These are phyloP conservation scores for Sebastes diaconus DNA, from an alignment of 2,797 vertebrate genomes.

Conservation along the genomic window DNA sequence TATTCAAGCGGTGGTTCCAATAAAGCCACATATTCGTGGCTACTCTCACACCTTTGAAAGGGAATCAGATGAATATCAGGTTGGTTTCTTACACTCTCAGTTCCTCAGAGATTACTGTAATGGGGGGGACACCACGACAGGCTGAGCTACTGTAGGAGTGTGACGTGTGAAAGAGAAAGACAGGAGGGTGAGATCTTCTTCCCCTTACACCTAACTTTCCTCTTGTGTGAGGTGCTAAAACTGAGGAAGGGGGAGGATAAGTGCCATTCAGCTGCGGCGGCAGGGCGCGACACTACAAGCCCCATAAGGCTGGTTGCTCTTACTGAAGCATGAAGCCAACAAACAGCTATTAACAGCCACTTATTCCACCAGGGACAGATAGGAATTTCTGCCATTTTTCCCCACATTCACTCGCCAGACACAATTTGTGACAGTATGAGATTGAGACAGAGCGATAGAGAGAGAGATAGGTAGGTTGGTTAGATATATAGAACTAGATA, in stretches of 20 bases:
- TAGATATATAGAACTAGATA: neutral
- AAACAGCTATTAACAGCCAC: slow-evolving; percentile 42
- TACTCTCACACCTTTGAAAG: slow-evolving; percentile 15
- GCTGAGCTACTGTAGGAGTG: neutral
- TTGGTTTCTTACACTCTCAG: slow-evolving; percentile 8
- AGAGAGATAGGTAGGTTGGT: neutral
- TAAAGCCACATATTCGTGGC: neutral
- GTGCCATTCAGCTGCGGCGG: slow-evolving; percentile 33
- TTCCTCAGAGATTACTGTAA: slow-evolving; percentile 15
- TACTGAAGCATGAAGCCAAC: slow-evolving; percentile 42
- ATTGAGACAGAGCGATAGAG: neutral
- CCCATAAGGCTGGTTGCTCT: slow-evolving; percentile 8
- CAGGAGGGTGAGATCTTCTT: neutral
- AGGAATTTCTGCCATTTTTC: neutral
- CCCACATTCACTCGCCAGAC: neutral
- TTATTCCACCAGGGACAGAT: slow-evolving; percentile 19
- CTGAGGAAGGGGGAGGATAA: neutral
- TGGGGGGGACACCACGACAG: neutral
- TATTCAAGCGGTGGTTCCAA: neutral
- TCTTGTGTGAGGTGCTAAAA: slow-evolving; percentile 1
- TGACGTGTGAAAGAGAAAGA: neutral
- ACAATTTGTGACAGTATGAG: neutral
- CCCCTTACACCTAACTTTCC: neutral
- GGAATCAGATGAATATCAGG: slow-evolving; percentile 29
- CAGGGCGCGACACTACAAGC: neutral